A percentile compares a stretch with the other conserved stretches of the same genome.
phyloP scores from a whole-genome alignment of 2,797 vertebrate genomes.

The Phrynocephalus forsythii region DNA sequence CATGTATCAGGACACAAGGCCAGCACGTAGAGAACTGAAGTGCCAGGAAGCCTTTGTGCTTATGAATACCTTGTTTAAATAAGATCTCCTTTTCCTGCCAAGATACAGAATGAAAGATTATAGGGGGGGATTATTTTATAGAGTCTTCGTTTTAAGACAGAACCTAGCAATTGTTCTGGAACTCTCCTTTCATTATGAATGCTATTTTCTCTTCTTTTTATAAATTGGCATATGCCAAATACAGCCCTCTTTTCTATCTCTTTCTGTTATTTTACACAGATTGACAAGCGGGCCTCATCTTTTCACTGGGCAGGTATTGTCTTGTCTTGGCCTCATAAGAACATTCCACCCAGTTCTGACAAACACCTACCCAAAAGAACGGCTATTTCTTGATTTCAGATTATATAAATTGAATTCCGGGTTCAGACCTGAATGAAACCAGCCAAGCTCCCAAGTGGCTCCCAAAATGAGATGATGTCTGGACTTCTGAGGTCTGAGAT shows the following conservation, averaged over 20 bases:
- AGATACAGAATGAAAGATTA: background rate
- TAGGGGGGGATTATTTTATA: background rate
- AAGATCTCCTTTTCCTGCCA: background rate
- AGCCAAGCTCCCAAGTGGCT: no score
- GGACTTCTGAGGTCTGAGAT: no score
- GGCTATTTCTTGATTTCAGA: background rate
- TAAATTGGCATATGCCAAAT: background rate
- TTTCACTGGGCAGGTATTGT: background rate
- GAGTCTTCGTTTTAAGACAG: background rate
- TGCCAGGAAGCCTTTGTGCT: constrained; percentile 12
- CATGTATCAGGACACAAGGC: background rate
- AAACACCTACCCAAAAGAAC: background rate
- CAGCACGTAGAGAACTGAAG: constrained; percentile 11
- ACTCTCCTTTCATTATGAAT: background rate
- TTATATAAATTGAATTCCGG: background rate
- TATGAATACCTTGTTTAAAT: background rate
- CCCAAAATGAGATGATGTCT: no score
- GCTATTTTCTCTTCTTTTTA: background rate
- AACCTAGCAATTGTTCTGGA: accelerated
- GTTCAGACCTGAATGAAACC: background rate
- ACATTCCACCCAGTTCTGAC: background rate
- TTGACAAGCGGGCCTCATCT: background rate
- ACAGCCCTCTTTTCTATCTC: background rate
- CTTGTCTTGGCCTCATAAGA: background rate
- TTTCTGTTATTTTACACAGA: background rate